Percentiles rank a stretch among this genome's conserved stretches.
Conservation (phyloP, 2,888 invertebrate species). For the Synanthedon andrenaeformis region DNA sequence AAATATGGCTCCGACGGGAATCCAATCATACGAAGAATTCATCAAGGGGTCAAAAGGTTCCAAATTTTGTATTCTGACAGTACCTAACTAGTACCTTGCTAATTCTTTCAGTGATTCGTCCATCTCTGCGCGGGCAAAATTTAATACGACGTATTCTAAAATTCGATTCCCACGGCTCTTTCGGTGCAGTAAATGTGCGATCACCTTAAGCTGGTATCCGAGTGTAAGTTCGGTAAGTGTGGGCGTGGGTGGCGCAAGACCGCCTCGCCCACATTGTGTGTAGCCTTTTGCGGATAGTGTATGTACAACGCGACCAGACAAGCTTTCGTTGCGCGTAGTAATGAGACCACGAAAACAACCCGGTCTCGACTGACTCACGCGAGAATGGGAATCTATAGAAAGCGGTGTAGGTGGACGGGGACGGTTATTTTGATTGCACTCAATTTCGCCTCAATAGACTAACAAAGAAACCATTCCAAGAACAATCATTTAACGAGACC, state of each 20-base stretch:
- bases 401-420: conserved; percentile 44
- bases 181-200: too few species aligned
- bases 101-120: too few species aligned
- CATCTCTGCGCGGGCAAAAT: too few species aligned
- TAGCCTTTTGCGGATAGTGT: conserved; percentile 34
- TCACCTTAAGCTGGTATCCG: too few species aligned
- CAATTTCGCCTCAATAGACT: conserved; percentile 13
- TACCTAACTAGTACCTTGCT: too few species aligned
- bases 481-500: background rate
- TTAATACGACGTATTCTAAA: too few species aligned
- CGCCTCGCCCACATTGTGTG: conserved; percentile 23
- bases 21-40: too few species aligned
- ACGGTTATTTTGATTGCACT: conserved; percentile 22
- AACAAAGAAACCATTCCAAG: background rate
- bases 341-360: conserved; percentile 14
- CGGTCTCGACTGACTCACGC: conserved; percentile 11
- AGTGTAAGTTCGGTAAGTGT: conserved; percentile 9
- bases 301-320: conserved; percentile 13
- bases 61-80: too few species aligned
- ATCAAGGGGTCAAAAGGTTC: too few species aligned
- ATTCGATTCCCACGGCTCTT: too few species aligned
- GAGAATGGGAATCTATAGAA: conserved; percentile 20
- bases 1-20: too few species aligned
- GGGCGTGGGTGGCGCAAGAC: conserved; percentile 15
- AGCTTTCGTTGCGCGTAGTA: conserved; percentile 38